Base-by-base conservation (phyloP, 2,888 invertebrate genomes). In the Thecocarcelia acutangulata region DNA sequence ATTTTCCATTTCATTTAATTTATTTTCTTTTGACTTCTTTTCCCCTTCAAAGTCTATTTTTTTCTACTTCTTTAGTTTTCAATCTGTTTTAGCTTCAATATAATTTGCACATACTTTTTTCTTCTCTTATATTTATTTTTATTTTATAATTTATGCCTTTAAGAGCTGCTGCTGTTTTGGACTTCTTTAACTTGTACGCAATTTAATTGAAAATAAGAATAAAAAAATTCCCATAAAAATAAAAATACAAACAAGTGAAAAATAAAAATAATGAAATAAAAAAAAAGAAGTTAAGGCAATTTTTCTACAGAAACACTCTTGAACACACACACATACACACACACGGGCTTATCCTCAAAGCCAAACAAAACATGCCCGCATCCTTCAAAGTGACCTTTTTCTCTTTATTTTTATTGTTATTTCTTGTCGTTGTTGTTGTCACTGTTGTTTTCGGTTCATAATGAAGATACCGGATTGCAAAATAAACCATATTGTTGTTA, bases 171-270 rank as follows among this genome's bases (percentile, higher is more conserved):
- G 54, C 54, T 52, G 50, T 15, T 63, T 68, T 40, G 15, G 13
- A 24, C 13, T 37, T 17, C 40, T 37, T 17, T 61, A 44, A 48
- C 40, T 33, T 82, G 63, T 75, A 82, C 78, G 78, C 74, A 75
- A 78, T 82, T 82, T 82, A 82, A 82, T 82, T 82, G 82, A 82
- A 82, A 74, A 82, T 78, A 77, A 81, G 69, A 81, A 81, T 81
- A 82, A 82, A 82, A 82, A 82, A 82, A 70, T 70, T 17, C 58
- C 64, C 73, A 82, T 77, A 82, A 74, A 78, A 73, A 77, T 52
- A 69, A 33, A 68, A 72, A 50, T 19, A 24, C 11, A 61, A 68
- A 40, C 42, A 52, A 63, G n/a, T 4, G 13, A 59, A 59, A n/a
- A 63, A 21, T 17, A 73, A 73, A 13, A 12, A 54, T 61, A 73